Base-by-base conservation (phyloP, 2,888 invertebrate genomes). In the Helobdella robusta region DNA sequence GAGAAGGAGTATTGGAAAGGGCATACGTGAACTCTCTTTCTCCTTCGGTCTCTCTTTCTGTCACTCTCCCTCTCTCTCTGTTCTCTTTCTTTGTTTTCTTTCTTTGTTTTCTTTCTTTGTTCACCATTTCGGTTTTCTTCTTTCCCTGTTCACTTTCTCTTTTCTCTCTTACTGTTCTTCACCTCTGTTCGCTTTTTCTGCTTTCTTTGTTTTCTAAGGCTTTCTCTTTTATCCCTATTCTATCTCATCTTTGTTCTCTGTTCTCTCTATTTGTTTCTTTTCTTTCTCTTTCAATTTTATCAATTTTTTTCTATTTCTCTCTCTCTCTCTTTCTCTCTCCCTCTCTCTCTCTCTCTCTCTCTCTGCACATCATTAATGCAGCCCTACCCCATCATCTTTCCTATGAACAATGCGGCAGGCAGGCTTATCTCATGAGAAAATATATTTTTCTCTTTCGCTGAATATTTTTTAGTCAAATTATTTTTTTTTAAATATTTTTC, bases 281-380 rank as follows among this genome's bases (percentile, higher is more conserved):
- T 35, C 35, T 35, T 2, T 23, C 18, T 6, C 35, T 20, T 11
- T 25, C 25, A 4, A 1, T 23, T 36, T 1, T 61, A 40, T 61
- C 46, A 20, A n/a, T 61, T 46, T 2, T 25, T 46, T 25, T 46
- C 61, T 46, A 20, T 59, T 32, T 59, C 59, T 28, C 46, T 36
- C 46, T 46, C 20, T 36, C 61, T 8, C 5, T 46, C 1, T 61
- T 28, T 61, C 11, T 2, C 32, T 40, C 44, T 40, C 44, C n/a
- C 44, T 40, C 44, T 40, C 44, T 40, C 44, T 40, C n/a, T 40
- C 44, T 40, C 44, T 40, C 44, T 40, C 44, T 40, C 44, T 40
- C 44, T 40, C 44, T 40, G 44, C 44, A 40, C 44, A 40, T n/a
- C 44, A n/a, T 15, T 40, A 40, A n/a, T n/a, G n/a, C n/a, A n/a